A percentile compares a stretch with the other conserved stretches of the same genome.
Evolutionary conservation across 2,113 vertebrate genomes (phyloP).

Genomic region (Eudyptes chrysolophus): DNA sequence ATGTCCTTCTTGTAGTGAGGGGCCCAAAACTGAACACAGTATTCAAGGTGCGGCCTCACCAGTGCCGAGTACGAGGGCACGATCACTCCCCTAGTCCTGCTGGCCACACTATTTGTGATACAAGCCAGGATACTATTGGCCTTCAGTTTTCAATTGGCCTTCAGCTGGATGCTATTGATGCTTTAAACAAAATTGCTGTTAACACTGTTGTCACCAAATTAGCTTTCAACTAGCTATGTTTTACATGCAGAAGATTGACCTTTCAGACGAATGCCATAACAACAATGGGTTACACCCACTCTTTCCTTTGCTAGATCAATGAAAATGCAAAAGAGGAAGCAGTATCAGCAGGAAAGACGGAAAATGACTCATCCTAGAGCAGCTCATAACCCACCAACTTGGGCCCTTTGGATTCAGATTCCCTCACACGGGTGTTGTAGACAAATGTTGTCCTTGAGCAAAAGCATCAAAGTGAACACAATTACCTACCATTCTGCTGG

Average conservation of each 20-base stretch:
- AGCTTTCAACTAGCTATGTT: not conserved
- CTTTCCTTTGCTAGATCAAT: not conserved
- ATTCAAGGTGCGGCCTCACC: not conserved
- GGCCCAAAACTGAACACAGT: not conserved
- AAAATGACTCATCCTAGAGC: not conserved
- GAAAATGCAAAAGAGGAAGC: not conserved
- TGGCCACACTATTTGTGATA: not conserved
- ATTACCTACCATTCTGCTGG: not conserved
- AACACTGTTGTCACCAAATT: not conserved
- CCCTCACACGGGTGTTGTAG: not conserved
- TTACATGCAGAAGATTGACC: not conserved
- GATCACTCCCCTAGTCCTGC: not conserved
- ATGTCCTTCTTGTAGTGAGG: not conserved
- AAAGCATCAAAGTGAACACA: not conserved
- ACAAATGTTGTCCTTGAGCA: not conserved
- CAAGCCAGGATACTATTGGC: not conserved
- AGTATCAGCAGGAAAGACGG: not conserved
- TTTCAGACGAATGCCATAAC: not conserved
- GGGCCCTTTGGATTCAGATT: not conserved
- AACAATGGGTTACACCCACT: not conserved
- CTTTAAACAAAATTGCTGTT: not conserved
- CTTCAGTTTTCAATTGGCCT: not conserved
- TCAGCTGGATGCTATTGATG: not conserved
- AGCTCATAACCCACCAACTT: not conserved
- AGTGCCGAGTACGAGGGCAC: fast-evolving